phyloP scores from a whole-genome alignment of 2,888 invertebrate species.

The Autographa pulchrina region DNA sequence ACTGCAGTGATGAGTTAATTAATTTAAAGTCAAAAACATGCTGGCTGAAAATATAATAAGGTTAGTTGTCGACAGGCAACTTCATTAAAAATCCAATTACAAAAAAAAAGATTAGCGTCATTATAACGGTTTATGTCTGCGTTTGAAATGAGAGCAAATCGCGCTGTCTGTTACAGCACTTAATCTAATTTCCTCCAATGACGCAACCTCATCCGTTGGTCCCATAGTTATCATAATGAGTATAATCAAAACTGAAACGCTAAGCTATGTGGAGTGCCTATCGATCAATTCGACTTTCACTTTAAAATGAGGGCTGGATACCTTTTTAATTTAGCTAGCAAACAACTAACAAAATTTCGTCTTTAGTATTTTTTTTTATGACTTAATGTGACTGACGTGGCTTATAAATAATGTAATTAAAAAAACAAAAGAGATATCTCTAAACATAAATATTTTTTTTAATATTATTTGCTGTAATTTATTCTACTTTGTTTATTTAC shows the following conservation, averaged over 20 bases:
- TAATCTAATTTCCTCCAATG: slow-evolving; percentile 57
- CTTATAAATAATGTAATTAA: too few relatives aligned
- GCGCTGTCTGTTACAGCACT: slow-evolving; percentile 57
- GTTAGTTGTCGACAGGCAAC: slow-evolving; percentile 30
- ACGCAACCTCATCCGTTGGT: slow-evolving; percentile 55
- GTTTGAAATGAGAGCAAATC: slow-evolving; percentile 45
- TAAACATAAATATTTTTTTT: too few relatives aligned
- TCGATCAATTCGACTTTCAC: slow-evolving; percentile 65
- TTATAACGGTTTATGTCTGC: slow-evolving; percentile 48
- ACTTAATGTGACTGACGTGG: too few relatives aligned
- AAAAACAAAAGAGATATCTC: too few relatives aligned
- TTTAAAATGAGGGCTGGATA: slow-evolving; percentile 33
- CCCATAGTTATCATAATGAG: slow-evolving; percentile 69
- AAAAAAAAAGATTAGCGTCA: slow-evolving; percentile 33
- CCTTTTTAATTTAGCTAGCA: not conserved
- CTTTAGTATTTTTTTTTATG: not conserved
- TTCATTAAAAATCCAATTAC: slow-evolving; percentile 33
- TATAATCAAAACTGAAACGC: slow-evolving; percentile 68
- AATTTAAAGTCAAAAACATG: not conserved
- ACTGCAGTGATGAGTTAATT: not conserved
- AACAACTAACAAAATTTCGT: not conserved
- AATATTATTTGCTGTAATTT: not conserved
- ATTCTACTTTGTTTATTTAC: not conserved
- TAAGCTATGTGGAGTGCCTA: slow-evolving; percentile 56
- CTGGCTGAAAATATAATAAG: slow-evolving; percentile 13